Evolutionary conservation across 1,140 invertebrate genomes (phyloP), one percentile per base, ranked within the genome.

Genomic region (Dreissena rostriformis): DNA sequence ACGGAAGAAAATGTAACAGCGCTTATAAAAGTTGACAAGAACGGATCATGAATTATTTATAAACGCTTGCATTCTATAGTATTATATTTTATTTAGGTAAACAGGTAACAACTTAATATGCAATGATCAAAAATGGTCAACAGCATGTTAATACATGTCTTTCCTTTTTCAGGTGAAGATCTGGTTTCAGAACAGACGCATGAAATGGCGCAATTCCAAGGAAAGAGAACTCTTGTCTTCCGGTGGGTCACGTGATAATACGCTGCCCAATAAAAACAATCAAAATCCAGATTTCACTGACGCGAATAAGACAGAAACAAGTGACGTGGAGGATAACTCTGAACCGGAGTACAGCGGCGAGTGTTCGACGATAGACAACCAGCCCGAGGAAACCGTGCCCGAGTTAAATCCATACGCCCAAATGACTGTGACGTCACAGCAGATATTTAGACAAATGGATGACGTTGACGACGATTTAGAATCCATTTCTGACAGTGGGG

Each of bases 211-310:
- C 12, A 99, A 99, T 93, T 98, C 97, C 12, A 99, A 99, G 93
- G 98, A 99, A 92, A 95, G 98, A 22, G 98, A 99, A 93, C 94
- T 99, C 0, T 94, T 99, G 66, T 98, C 98, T 14, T 88, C 95
- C 24, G 98, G 98, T 0, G 98, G 98, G 7, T 97, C 97, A 12
- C 95, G 98, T 24, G 98, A 99, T 91, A 97, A 99, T 92, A 99
- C 98, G 0, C 94, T 99, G 39, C 98, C 98, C 0, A 99, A 97
- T 92, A 99, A 99, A 93, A 98, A 98, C 94, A 99, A 99, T 93
- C 98, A 98, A 0, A 97, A 98, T 94, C 98, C 98, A 0, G 98
- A 99, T 92, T 94, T 99, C 67, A 98, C 97, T 88, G 98, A 99
- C 92, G 97, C 97, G 8, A 96, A 87, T 26, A 87, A 88, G 19